Percentiles rank a stretch among this genome's conserved stretches.
Conservation (phyloP, 2,888 invertebrate species). For the Neoaliturus tenellus region DNA sequence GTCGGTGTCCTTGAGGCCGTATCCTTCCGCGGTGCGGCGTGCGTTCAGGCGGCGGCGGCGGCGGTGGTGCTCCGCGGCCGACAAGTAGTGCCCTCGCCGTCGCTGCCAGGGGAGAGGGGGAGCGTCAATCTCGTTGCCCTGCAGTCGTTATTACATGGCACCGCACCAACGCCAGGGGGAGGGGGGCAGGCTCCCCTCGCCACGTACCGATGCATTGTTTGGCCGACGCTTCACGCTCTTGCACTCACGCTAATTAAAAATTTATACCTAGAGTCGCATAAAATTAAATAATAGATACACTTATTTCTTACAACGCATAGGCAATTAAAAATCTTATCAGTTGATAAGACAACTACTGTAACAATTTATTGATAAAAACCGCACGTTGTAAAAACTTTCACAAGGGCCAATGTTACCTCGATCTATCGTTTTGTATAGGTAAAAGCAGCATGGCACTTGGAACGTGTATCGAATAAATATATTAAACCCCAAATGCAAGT, state of each 20-base stretch:
- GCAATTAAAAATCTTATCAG: no score
- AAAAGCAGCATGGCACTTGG: no score
- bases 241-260: not conserved
- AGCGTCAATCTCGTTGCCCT: slow-evolving; percentile 26
- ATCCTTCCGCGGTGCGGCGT: slow-evolving; percentile 1
- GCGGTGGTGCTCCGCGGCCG: slow-evolving; percentile 11
- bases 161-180: not conserved
- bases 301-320: no score
- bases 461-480: no score
- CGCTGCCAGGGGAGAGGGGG: not conserved
- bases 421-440: no score
- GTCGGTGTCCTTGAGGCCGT: slow-evolving; percentile 15
- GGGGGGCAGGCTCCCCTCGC: not conserved
- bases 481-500: no score
- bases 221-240: not conserved
- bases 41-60: not conserved
- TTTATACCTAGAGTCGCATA: not conserved
- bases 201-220: not conserved
- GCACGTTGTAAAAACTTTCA: no score
- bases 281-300: no score
- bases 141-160: slow-evolving; percentile 33
- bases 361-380: no score
- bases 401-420: no score
- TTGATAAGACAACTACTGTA: no score
- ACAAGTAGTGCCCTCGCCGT: slow-evolving; percentile 18